phyloP scores from a whole-genome alignment of 92 coral and sea anemone genomes.

The Heliopora coerulea region DNA sequence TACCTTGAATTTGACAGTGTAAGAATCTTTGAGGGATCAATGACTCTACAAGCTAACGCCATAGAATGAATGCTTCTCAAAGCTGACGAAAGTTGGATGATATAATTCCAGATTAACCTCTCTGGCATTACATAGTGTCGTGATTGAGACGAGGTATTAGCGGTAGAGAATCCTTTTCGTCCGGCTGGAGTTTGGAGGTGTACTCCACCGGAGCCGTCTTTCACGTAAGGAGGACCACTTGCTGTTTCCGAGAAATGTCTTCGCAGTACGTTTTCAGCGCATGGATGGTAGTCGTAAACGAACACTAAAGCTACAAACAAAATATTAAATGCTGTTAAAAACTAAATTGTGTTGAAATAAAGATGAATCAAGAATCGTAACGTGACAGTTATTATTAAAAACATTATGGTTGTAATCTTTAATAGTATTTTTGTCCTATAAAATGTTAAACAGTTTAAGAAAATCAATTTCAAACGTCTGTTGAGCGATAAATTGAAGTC shows the following conservation, averaged over 20 bases:
- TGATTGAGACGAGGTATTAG: slow-evolving; percentile 59
- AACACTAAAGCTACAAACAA: slow-evolving; percentile 78
- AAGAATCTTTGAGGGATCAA: slow-evolving; percentile 96
- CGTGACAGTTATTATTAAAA: no score
- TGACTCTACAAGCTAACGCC: slow-evolving; percentile 92
- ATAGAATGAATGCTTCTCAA: slow-evolving; percentile 86
- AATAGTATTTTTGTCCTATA: no score
- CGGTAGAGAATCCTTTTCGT: slow-evolving; percentile 63
- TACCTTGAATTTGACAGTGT: slow-evolving; percentile 94
- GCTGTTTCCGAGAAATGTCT: slow-evolving; percentile 92
- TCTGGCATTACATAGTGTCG: slow-evolving; percentile 95
- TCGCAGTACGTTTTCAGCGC: slow-evolving; percentile 84
- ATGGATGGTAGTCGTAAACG: slow-evolving; percentile 95
- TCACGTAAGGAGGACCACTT: slow-evolving; percentile 58
- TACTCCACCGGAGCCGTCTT: slow-evolving; percentile 76
- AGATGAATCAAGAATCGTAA: no score
- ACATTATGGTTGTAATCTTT: no score
- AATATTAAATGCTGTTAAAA: no score
- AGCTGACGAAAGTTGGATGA: slow-evolving; percentile 94
- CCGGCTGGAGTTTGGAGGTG: slow-evolving; percentile 67
- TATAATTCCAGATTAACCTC: slow-evolving; percentile 95
- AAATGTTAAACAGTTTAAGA: no score
- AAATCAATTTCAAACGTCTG: no score
- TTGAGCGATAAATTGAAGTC: no score
- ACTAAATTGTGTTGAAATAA: no score